Evolutionary conservation across 2,113 vertebrate genomes (phyloP), one percentile per base, ranked within the genome.

Genomic region (Paralichthys olivaceus): DNA sequence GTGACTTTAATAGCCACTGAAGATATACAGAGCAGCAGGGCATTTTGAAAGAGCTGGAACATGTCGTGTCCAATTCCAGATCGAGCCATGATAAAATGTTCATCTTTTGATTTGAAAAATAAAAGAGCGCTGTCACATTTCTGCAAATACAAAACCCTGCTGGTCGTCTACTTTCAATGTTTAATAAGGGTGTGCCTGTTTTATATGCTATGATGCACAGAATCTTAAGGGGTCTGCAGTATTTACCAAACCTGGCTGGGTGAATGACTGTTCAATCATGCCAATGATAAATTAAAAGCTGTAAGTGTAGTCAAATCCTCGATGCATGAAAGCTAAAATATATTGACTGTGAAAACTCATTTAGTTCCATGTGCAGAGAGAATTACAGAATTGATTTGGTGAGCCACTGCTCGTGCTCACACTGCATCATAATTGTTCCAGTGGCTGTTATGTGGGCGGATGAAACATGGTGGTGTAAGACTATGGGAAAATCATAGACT

Each of bases 41-140:
- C 15, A 26, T 68, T 69, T 77, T 25, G 28, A 49, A 37, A 69
- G 55, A 66, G 59, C 61, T 75, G 75, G 62, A 77, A 77, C 74
- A 69, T 7, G 69, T 87, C 87, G 75, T 23, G 74, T 84, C 67
- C 65, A 78, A 81, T 86, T 72, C 78, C 72, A 74, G 79, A 88
- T 49, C 2, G 6, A 75, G 63, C 22, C 49, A 2, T 11, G 76
- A 88, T 79, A 75, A 81, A 80, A 45, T 55, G 51, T 72, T 68
- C 76, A 70, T 83, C 60, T 17, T 54, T 66, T 57, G 19, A 69
- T 79, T 49, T 57, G 2, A 65, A 54, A 7, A 72, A 70, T 74
- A 71, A 76, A 54, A 5, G 17, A 47, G 45, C 5, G 7, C 57
- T 51, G 77, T 80, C 69, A 28, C 25, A 63, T 61, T 53, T 61